Evolutionary conservation across 2,113 vertebrate genomes (phyloP), one percentile per base, ranked within the genome.

Genomic region (Ceratotherium simum): DNA sequence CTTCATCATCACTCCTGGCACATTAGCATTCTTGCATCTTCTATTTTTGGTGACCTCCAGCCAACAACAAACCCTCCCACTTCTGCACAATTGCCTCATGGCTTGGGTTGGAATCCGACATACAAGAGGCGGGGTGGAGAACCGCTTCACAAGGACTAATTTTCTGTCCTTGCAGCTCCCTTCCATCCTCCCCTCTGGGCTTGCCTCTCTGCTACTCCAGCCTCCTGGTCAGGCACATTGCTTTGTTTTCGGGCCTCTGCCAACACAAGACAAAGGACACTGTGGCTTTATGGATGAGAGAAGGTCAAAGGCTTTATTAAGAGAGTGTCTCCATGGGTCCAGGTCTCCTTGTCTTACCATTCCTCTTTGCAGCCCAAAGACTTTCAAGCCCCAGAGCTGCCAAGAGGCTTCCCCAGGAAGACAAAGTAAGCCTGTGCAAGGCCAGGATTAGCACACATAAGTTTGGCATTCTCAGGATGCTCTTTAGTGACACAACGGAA

Each of bases 41-140:
- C 91, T 96, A 81, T 88, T 95, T 96, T 97, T 69, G 94, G 67
- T 94, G 70, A 91, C 42, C 70, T 72, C n/a, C 21, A 88, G 51
- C 65, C 72, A 96, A 92, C 42, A 56, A 65, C 18, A 78, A 96
- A 36, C 10, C 51, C 90, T 93, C n/a, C 79, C 56, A 96, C 78
- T 96, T 95, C 92, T 96, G 79, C 46, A 78, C 33, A 64, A 36
- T 58, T 93, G 81, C 78, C 48, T 96, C 36, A 72, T 76, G 48
- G 76, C 60, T 91, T 69, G 58, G 42, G 5, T 95, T 96, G 60
- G 56, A 96, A 33, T 76, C 29, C 64, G 92, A 33, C 46, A 91
- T 3, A 67, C 48, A 27, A 60, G 62, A 78, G 79, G 39, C 39
- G n/a, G 42, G 62, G 60, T 78, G 85, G 88, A 96, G 46, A 58